A percentile compares a stretch with the other conserved stretches of the same genome.
phyloP scores from a whole-genome alignment of 1,140 invertebrate species.

The Pararge aegeria region DNA sequence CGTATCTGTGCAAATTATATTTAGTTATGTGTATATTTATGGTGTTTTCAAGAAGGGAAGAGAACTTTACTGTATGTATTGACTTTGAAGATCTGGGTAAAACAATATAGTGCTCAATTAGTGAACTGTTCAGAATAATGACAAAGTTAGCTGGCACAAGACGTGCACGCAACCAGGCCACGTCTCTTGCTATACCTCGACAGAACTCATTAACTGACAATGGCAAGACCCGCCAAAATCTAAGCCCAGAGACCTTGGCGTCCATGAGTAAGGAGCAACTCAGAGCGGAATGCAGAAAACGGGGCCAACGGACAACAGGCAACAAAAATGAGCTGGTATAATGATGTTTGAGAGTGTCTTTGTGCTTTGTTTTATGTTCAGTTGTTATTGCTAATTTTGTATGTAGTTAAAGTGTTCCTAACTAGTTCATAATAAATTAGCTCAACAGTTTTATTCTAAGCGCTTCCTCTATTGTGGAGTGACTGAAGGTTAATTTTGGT shows the following conservation, averaged over 20 bases:
- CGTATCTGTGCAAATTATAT: conserved; percentile 4
- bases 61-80: conserved; percentile 8
- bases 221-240: conserved; percentile 64
- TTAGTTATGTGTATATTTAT: conserved; percentile 13
- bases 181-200: conserved; percentile 62
- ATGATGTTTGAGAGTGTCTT: conserved; percentile 57
- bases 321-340: conserved; percentile 84
- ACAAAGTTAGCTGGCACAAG: conserved; percentile 61
- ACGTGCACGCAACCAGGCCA: conserved; percentile 66
- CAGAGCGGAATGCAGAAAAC: conserved; percentile 81
- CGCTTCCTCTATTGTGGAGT: too few species aligned
- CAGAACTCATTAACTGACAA: conserved; percentile 68
- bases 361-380: conserved; percentile 22
- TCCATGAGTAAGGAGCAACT: conserved; percentile 82
- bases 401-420: conserved; percentile 8
- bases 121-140: conserved; percentile 38
- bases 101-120: conserved; percentile 28
- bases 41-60: conserved; percentile 14
- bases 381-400: conserved; percentile 21
- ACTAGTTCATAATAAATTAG: not conserved
- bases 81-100: conserved; percentile 21
- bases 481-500: too few species aligned
- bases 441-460: not conserved
- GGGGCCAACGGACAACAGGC: conserved; percentile 81
- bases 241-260: conserved; percentile 74